Evolutionary conservation across 2,797 vertebrate genomes (phyloP).

Genomic region (Numenius phaeopus): DNA sequence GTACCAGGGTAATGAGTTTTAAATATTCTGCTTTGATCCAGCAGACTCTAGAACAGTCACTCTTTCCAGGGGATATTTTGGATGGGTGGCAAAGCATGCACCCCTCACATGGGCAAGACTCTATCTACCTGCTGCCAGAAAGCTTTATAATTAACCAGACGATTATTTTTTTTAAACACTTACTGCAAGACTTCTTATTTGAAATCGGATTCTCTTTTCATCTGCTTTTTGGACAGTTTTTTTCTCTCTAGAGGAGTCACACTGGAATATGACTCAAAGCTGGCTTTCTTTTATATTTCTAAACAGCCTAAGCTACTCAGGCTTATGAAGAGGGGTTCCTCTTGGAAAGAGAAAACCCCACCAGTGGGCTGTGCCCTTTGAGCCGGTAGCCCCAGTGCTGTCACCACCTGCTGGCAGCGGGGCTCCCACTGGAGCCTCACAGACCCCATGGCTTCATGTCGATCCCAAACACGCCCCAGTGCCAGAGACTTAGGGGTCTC

Average conservation of each 20-base stretch:
- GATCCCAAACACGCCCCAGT: not conserved
- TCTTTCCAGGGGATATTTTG: not conserved
- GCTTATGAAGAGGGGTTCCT: not conserved
- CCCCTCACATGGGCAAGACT: not conserved
- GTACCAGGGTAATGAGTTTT: not conserved
- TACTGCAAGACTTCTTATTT: not conserved
- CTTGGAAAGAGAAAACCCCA: not conserved
- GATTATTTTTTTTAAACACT: not conserved
- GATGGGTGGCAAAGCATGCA: not conserved
- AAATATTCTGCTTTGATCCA: not conserved
- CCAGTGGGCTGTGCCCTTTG: not conserved
- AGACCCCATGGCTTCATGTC: accelerated
- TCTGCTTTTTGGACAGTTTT: not conserved
- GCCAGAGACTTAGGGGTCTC: not conserved
- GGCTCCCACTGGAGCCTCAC: not conserved
- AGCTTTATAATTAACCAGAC: not conserved
- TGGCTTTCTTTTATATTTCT: not conserved
- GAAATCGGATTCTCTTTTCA: not conserved
- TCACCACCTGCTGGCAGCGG: not conserved
- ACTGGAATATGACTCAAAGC: not conserved
- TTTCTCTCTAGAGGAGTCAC: not conserved
- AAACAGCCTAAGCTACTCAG: not conserved
- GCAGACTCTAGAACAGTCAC: not conserved
- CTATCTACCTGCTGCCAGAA: not conserved
- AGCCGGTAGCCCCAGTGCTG: not conserved